Evolutionary conservation across 64 coral and sea anemone genomes (phyloP), one percentile per base, ranked within the genome.

Genomic region (Acropora tenuis): DNA sequence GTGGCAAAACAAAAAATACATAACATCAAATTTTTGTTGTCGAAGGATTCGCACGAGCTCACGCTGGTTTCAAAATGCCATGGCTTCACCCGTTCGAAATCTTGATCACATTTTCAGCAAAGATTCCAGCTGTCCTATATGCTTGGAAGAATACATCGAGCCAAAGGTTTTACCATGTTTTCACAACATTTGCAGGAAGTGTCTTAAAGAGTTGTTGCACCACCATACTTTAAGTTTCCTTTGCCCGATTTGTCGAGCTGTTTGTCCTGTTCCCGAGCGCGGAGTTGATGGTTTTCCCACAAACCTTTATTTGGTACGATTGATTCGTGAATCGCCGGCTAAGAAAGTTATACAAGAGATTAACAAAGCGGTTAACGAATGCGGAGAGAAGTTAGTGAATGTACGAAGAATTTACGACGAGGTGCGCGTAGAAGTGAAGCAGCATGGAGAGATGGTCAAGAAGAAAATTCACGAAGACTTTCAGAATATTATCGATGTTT

Each of bases 231-330:
- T 78, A 19, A 93, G 47, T 43, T 84, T 89, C 41, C 86, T 73
- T 3, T 96, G 94, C 86, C 94, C 94, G 12, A 77, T 96, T 18
- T 96, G 94, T 58, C 85, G 94, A 1, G 69, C 86, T 47, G 79
- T 92, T 20, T 89, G 73, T 65, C 8, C 47, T 60, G 17, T 96
- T 63, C 90, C 90, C 6, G 10, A 45, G 45, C 86, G 86, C 20
- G 94, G 94, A 47, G 79, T 90, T 2, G 41, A 82, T 3, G 79
- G 82, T 42, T 79, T 96, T 53, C 79, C 90, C 2, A 89, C 80
- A 13, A 96, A 92, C 47, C 48, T 80, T 3, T 69, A 61, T 30
- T 75, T 96, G 8, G 63, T 48, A 2, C 82, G 88, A 73, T 50
- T 92, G 58, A 68, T 96, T 18, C 77, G 88, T 47, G 88, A 92